Conservation (phyloP, 2,113 vertebrate genomes). For the Apteryx owenii region DNA sequence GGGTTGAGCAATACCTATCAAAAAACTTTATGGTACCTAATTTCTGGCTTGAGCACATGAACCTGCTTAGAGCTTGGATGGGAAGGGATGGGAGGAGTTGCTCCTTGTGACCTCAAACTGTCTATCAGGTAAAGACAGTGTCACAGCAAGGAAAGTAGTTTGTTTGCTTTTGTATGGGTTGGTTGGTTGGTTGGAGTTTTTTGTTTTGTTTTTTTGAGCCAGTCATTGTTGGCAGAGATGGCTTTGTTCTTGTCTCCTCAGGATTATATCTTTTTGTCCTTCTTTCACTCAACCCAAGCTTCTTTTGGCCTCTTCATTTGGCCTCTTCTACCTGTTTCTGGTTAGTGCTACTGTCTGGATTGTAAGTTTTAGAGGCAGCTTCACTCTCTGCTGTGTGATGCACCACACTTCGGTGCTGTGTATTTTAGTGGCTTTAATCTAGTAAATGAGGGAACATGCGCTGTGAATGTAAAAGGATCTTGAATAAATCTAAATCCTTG, state of each 20-base stretch:
- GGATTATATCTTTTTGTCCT: background rate
- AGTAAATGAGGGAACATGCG: accelerated
- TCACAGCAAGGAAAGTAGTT: too few relatives aligned
- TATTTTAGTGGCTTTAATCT: background rate
- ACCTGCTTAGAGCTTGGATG: background rate
- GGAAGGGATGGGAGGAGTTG: background rate
- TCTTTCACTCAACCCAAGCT: background rate
- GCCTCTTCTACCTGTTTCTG: background rate
- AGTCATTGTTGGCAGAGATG: background rate
- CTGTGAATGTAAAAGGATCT: background rate
- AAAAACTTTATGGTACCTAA: background rate
- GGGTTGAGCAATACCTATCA: background rate
- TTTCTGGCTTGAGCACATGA: background rate
- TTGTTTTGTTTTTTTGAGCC: background rate
- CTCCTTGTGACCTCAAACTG: background rate
- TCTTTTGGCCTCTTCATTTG: background rate
- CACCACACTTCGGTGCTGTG: accelerated
- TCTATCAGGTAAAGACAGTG: background rate
- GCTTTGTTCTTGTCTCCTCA: background rate
- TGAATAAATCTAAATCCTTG: background rate
- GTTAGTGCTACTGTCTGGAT: background rate
- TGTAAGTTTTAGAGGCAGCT: background rate
- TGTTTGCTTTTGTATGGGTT: too few relatives aligned
- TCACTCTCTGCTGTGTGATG: accelerated
- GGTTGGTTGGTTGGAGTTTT: background rate